These are phyloP conservation scores for Aldrovandia affinis DNA, from an alignment of 2,797 vertebrate species.

Conservation along the genomic window DNA sequence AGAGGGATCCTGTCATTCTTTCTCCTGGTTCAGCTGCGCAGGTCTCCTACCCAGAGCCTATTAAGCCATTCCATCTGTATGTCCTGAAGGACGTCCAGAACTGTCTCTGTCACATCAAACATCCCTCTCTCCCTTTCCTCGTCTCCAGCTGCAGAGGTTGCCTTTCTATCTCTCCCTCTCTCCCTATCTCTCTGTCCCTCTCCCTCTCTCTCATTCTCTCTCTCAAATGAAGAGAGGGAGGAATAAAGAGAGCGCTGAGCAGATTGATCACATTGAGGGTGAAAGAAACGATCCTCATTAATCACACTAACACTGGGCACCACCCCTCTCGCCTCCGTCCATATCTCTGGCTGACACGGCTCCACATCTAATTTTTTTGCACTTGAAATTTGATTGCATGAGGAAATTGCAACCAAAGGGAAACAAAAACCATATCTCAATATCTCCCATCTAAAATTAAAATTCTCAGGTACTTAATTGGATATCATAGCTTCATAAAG, in stretches of 20 bases:
- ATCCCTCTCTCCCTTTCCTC: not conserved
- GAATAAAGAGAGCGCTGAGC: not conserved
- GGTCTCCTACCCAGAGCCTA: no score
- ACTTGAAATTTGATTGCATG: not conserved
- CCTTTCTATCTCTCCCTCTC: not conserved
- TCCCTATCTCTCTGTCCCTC: not conserved
- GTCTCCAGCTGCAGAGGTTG: not conserved
- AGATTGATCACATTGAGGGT: not conserved
- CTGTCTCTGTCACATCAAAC: not conserved
- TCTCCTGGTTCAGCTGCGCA: no score
- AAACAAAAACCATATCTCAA: not conserved
- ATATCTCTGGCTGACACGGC: not conserved
- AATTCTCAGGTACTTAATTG: conserved; percentile 14
- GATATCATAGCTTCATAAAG: not conserved
- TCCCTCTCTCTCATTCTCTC: not conserved
- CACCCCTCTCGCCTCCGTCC: not conserved
- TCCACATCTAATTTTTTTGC: not conserved
- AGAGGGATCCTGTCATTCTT: no score
- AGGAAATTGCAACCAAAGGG: conserved; percentile 6
- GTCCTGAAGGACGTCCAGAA: no score
- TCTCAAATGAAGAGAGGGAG: not conserved
- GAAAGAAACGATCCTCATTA: not conserved
- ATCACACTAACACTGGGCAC: not conserved
- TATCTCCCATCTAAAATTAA: not conserved
- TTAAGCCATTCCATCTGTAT: no score